Base-by-base conservation (phyloP, 2,797 vertebrate genomes). In the Cetoscarus ocellatus region DNA sequence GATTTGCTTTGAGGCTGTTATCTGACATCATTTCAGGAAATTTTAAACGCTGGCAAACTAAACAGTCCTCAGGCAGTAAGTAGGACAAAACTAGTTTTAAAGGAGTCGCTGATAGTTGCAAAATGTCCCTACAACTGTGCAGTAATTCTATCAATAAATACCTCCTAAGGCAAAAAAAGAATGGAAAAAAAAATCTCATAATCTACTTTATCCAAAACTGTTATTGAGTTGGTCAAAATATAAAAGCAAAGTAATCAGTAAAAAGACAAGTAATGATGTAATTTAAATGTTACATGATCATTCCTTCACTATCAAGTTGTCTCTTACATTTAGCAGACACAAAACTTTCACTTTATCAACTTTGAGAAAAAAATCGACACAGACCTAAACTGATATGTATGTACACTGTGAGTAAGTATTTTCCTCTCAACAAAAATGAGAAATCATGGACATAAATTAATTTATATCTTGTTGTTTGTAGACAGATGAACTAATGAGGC, bases 1-100 rank as follows among this genome's bases (percentile, higher is more conserved):
- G 34, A 65, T 79, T 67, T 71, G 77, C 82, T 91, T 87, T 88
- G 81, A 88, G 69, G 82, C 75, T 27, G 35, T 80, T 80, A 61
- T 81, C 71, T 80, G 67, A 78, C 79, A 87, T 78, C 57, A 59
- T 77, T 85, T 88, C 74, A 75, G 65, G 63, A 86, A 73, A 82
- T 85, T 84, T 75, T 80, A 61, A 63, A 66, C 44, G 58, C 61
- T 86, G 81, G 82, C 81, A 83, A 63, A 75, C 60, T 45, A 52
- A 51, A 54, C 61, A 66, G 54, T 79, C 61, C 67, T 61, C 44
- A 75, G 76, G 77, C 67, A 75, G 53, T 67, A 62, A 89, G 90
- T 87, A 88, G 53, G 63, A 80, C 71, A 52, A 50, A 77, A 74
- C 63, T 61, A 49, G 80, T 63, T 72, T 86, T 80, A 61, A 85